Evolutionary conservation across 2,797 vertebrate genomes (phyloP), one percentile per base, ranked within the genome.

Genomic region (Coracias cyanogaster): DNA sequence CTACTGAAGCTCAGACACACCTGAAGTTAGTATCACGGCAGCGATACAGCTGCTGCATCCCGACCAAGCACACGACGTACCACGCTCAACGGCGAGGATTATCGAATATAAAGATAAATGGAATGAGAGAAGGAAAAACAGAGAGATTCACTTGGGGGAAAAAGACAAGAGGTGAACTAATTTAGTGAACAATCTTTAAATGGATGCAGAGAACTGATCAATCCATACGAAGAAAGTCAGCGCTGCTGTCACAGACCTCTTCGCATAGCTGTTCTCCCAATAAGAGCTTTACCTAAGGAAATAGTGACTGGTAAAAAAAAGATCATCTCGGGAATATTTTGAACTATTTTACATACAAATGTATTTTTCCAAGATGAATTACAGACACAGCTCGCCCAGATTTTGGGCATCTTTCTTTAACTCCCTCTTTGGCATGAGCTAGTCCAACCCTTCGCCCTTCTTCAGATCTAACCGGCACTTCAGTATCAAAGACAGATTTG

Each of bases 401-500:
- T 15, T 66, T 31, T 54, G n/a, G 25, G 60, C 46, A 2, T 7
- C 65, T 78, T 58, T 73, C 43, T 72, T 88, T 37, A 66, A 72
- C 73, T 80, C 33, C 2, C 0, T 76, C 60, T 49, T 95, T 85
- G 72, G 20, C 26, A 87, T 62, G 65, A 89, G 35, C 28, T 77
- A 33, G 55, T 72, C 35, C 62, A 74, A 52, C 49, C 45, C 52
- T 57, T 64, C 57, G 71, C 82, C 41, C 79, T 81, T 70, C n/a
- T 39, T n/a, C 64, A 86, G 69, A 82, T 77, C 66, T 67, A 88
- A 91, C 65, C 74, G 52, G 26, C 46, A 74, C 72, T 94, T 88
- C 57, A 69, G 69, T 86, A 83, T 88, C 87, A 81, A 95, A 94
- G 72, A 48, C 41, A 81, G 41, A 94, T 95, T 95, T 94, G 77